These are phyloP conservation scores for Mormyrus iriodes DNA, from an alignment of 2,113 vertebrate species.

Conservation along the genomic window DNA sequence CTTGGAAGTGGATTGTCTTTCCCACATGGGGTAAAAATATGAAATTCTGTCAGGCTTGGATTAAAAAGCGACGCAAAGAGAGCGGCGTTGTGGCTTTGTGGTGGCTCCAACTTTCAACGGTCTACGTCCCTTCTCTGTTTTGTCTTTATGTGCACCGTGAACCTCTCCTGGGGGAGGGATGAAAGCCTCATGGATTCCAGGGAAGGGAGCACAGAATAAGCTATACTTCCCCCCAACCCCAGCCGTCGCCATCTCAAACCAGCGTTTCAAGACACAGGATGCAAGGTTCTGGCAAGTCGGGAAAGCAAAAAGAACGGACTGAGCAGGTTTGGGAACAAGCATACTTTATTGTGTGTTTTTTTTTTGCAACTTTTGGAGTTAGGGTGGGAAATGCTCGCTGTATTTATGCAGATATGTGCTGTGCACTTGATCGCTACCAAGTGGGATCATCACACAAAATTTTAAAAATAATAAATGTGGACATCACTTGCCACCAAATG, in stretches of 20 bases:
- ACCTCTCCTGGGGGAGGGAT: constrained; percentile 13
- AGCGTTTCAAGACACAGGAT: constrained; percentile 1
- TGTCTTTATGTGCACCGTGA: constrained; percentile 16
- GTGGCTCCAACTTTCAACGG: not conserved
- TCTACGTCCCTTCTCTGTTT: not conserved
- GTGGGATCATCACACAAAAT: not conserved
- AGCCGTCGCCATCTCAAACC: not conserved
- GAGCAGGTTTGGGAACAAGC: not conserved
- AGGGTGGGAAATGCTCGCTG: not conserved
- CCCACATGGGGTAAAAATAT: constrained; percentile 16
- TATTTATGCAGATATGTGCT: not conserved
- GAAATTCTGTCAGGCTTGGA: constrained; percentile 23
- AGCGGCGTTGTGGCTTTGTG: not conserved
- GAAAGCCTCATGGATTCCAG: constrained; percentile 3
- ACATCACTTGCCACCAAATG: not conserved
- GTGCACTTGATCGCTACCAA: not conserved
- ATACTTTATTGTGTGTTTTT: not conserved
- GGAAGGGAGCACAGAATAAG: not conserved
- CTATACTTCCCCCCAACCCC: not conserved
- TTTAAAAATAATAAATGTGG: not conserved
- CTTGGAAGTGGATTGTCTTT: not conserved
- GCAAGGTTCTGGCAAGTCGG: constrained; percentile 21
- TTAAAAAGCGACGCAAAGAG: constrained; percentile 8
- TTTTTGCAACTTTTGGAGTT: not conserved
- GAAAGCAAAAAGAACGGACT: not conserved